phyloP scores from a whole-genome alignment of 2,888 invertebrate genomes.

The Isotomurus palustris region DNA sequence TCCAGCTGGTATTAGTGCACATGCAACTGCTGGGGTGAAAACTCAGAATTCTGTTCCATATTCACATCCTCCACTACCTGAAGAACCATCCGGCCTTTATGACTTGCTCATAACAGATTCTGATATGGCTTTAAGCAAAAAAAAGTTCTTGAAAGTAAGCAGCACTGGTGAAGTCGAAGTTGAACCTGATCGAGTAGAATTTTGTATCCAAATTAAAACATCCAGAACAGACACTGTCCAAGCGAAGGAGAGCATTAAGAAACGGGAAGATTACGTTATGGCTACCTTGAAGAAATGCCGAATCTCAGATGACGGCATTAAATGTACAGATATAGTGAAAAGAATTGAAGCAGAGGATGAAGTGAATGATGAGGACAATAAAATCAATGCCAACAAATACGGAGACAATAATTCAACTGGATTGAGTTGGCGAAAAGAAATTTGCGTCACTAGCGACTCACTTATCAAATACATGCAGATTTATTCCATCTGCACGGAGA shows the following conservation, averaged over 20 bases:
- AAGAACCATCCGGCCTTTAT: constrained; percentile 26
- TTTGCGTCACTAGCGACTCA: constrained; percentile 28
- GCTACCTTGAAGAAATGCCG: constrained; percentile 20
- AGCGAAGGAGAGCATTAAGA: constrained; percentile 29
- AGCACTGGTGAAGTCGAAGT: constrained; percentile 32
- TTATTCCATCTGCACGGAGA: constrained; percentile 29
- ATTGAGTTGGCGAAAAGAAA: constrained; percentile 10
- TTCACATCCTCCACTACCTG: constrained; percentile 15
- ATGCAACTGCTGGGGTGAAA: too few relatives aligned
- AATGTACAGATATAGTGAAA: constrained; percentile 23
- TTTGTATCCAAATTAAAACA: constrained; percentile 28
- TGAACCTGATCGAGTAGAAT: constrained; percentile 33
- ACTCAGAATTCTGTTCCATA: not conserved
- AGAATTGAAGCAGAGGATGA: constrained; percentile 10
- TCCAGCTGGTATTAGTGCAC: too few relatives aligned
- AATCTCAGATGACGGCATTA: constrained; percentile 7
- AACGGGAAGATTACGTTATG: constrained; percentile 32
- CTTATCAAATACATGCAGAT: constrained; percentile 28
- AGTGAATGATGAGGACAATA: constrained; percentile 16
- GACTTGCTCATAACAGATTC: constrained; percentile 26
- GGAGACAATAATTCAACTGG: not conserved
- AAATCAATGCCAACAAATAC: constrained; percentile 7
- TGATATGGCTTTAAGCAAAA: constrained; percentile 31
- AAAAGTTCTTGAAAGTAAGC: constrained; percentile 37
- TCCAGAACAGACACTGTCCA: constrained; percentile 19